These are phyloP conservation scores for Tromatobia lineatoria DNA, from an alignment of 2,888 invertebrate species.

Conservation along the genomic window DNA sequence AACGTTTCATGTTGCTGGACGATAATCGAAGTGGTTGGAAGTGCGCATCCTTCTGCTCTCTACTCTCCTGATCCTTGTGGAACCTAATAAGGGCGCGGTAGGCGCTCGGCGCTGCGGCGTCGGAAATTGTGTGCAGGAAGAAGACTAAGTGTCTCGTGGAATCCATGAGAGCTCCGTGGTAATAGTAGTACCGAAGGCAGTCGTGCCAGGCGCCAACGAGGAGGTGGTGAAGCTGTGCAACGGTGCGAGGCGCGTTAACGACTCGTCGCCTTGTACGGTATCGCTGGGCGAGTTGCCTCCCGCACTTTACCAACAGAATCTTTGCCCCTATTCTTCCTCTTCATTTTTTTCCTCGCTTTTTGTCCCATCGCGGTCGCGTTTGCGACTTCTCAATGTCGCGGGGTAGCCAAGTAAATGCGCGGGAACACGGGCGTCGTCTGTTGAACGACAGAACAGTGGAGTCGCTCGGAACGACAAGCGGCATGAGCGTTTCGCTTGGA, in stretches of 20 bases:
- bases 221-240: constrained; percentile 41
- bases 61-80: constrained; percentile 24
- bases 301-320: constrained; percentile 47
- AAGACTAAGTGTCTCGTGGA: constrained; percentile 41
- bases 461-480: constrained; percentile 32
- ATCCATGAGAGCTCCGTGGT: constrained; percentile 28
- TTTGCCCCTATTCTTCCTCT: constrained; percentile 14
- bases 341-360: not conserved
- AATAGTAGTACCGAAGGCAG: constrained; percentile 25
- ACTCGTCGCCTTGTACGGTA: constrained; percentile 60
- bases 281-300: constrained; percentile 53
- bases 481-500: constrained; percentile 26
- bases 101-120: constrained; percentile 1
- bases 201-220: constrained; percentile 57
- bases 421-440: constrained; percentile 51
- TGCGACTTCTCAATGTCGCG: constrained; percentile 55
- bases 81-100: constrained; percentile 53
- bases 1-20: not conserved
- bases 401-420: constrained; percentile 13
- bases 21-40: not conserved
- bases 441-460: constrained; percentile 54
- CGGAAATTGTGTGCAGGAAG: constrained; percentile 40
- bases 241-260: constrained; percentile 61
- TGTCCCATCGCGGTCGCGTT: constrained; percentile 38
- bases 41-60: not conserved